A percentile compares a stretch with the other conserved stretches of the same genome.
phyloP scores from a whole-genome alignment of 2,797 vertebrate species.

The Hydrophis major region DNA sequence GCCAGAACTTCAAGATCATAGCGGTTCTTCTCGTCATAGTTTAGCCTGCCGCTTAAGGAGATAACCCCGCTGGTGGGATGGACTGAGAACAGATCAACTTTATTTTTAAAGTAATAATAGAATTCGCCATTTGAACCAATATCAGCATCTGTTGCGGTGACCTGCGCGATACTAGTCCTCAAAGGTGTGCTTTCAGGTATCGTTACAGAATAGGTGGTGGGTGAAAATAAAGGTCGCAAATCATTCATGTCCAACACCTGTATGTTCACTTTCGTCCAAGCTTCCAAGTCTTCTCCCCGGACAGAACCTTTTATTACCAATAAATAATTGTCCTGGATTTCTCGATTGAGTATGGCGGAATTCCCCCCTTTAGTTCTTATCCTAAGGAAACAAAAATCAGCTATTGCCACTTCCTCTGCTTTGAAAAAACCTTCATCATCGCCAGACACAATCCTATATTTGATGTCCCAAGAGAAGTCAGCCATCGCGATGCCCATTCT shows the following conservation, averaged over 20 bases:
- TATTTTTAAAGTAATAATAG: slow-evolving; percentile 97
- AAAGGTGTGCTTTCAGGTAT: slow-evolving; percentile 93
- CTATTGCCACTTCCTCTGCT: slow-evolving; percentile 91
- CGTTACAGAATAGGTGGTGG: slow-evolving; percentile 94
- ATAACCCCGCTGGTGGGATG: slow-evolving; percentile 96
- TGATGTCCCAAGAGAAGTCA: slow-evolving; percentile 92
- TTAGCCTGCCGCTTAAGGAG: slow-evolving; percentile 88
- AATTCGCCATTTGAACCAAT: slow-evolving; percentile 98
- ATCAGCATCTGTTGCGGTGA: slow-evolving; percentile 96
- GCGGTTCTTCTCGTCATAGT: slow-evolving; percentile 84
- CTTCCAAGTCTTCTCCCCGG: slow-evolving; percentile 89
- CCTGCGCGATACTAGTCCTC: slow-evolving; percentile 96
- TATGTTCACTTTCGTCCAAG: slow-evolving; percentile 94
- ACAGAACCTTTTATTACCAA: slow-evolving; percentile 93
- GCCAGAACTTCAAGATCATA: slow-evolving; percentile 94
- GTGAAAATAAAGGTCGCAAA: slow-evolving; percentile 93
- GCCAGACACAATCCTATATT: slow-evolving; percentile 92
- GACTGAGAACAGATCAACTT: slow-evolving; percentile 91
- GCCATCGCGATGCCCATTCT: slow-evolving; percentile 90
- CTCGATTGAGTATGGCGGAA: slow-evolving; percentile 93
- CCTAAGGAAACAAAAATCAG: slow-evolving; percentile 96
- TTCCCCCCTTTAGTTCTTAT: slow-evolving; percentile 98
- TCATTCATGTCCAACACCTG: slow-evolving; percentile 99
- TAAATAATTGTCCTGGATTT: slow-evolving; percentile 96
- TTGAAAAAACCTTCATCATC: slow-evolving; percentile 98